These are phyloP conservation scores for Mirza zaza DNA, from an alignment of 2,113 vertebrate genomes.

Conservation along the genomic window DNA sequence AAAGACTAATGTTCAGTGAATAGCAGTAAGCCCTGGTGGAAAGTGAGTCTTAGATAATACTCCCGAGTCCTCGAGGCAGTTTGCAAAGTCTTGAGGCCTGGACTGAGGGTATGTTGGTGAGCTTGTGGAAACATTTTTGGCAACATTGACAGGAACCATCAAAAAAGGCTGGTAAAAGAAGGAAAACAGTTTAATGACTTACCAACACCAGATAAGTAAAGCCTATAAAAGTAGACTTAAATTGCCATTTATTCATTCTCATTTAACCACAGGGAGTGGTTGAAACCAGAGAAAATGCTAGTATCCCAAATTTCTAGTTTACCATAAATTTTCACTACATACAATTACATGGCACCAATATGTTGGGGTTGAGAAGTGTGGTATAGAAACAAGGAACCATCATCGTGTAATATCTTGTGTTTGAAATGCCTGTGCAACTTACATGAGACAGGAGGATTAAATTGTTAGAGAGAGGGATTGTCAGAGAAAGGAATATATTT, in stretches of 20 bases:
- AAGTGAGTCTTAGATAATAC: not conserved
- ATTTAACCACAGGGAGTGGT: not conserved
- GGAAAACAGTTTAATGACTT: not conserved
- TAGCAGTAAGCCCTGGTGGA: not conserved
- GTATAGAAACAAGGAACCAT: not conserved
- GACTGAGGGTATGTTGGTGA: not conserved
- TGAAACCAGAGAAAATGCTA: not conserved
- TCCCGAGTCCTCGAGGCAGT: not conserved
- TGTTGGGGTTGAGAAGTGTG: not conserved
- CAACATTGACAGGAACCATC: not conserved
- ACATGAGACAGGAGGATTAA: not conserved
- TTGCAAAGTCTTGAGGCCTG: not conserved
- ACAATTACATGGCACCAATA: not conserved
- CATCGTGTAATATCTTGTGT: not conserved
- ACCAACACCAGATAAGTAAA: not conserved
- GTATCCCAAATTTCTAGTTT: not conserved
- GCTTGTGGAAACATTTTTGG: not conserved
- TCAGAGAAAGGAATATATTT: not conserved
- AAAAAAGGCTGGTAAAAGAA: not conserved
- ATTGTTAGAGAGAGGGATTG: not conserved
- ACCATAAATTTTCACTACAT: not conserved
- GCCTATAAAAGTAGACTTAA: not conserved
- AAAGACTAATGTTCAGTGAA: not conserved
- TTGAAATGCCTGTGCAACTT: not conserved
- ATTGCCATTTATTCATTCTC: not conserved